Conservation (phyloP, 2,113 vertebrate species). For the Heteronetta atricapilla region DNA sequence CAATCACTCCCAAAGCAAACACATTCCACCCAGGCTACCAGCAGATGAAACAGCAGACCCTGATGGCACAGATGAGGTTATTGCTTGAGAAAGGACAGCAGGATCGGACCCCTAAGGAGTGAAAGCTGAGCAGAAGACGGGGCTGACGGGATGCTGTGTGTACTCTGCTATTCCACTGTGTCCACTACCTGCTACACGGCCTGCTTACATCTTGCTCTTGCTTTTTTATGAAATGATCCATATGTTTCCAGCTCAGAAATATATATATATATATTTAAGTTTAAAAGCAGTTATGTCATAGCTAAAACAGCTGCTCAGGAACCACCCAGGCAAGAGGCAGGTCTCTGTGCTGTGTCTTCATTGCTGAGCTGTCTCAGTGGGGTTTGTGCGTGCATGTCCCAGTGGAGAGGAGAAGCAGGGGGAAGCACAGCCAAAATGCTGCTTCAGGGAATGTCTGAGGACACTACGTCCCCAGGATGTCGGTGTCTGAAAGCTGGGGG, state of each 20-base stretch:
- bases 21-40: constrained; percentile 32
- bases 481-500: background rate
- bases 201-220: background rate
- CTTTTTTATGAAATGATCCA: constrained; percentile 37
- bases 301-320: constrained; percentile 3
- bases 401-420: background rate
- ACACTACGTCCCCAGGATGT: background rate
- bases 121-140: background rate
- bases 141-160: background rate
- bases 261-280: constrained; percentile 22
- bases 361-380: background rate
- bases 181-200: background rate
- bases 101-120: background rate
- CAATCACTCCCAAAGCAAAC: constrained; percentile 29
- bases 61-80: constrained; percentile 40
- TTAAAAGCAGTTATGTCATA: constrained; percentile 51
- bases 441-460: background rate
- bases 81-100: background rate
- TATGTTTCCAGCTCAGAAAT: constrained; percentile 62
- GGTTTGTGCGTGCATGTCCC: background rate
- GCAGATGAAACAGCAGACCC: constrained; percentile 44
- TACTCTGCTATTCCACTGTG: background rate
- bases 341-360: background rate
- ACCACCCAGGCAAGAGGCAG: background rate
- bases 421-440: rapidly evolving